Percentiles rank a stretch among this genome's conserved stretches.
phyloP scores from a whole-genome alignment of 92 coral and sea anemone species.

The Paragorgia papillata region DNA sequence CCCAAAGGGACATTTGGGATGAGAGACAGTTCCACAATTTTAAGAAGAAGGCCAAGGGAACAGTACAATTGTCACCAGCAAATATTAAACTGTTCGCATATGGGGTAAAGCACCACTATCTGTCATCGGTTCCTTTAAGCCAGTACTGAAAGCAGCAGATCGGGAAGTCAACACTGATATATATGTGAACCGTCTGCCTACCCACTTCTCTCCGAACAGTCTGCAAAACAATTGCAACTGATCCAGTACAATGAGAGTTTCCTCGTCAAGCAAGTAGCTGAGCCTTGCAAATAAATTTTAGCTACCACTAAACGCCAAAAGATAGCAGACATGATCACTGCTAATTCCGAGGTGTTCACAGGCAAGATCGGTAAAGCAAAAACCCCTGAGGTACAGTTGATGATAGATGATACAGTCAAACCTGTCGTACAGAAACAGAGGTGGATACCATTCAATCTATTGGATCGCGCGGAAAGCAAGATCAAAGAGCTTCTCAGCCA shows the following conservation, averaged over 20 bases:
- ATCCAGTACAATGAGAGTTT: constrained; percentile 7
- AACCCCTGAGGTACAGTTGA: no score
- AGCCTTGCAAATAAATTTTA: constrained; percentile 15
- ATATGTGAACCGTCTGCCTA: background rate
- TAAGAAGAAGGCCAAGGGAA: background rate
- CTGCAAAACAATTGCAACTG: background rate
- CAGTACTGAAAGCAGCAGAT: no score
- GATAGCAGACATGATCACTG: no score
- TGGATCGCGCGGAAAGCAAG: no score
- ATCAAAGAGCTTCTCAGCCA: no score
- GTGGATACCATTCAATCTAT: no score
- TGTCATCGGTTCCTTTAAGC: constrained; percentile 9
- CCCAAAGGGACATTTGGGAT: constrained; percentile 29
- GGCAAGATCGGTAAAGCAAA: no score
- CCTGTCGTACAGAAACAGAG: no score
- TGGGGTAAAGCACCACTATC: constrained; percentile 4
- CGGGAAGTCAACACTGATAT: background rate
- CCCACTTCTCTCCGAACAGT: constrained; percentile 10
- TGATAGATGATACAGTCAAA: no score
- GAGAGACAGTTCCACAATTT: no score
- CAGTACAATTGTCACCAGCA: background rate
- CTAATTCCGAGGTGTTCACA: no score
- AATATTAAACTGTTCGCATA: constrained; percentile 2
- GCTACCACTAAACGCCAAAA: no score
- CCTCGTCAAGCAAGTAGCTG: constrained; percentile 13